These are phyloP conservation scores for Tinamus guttatus DNA, from an alignment of 2,113 vertebrate species.

Conservation along the genomic window DNA sequence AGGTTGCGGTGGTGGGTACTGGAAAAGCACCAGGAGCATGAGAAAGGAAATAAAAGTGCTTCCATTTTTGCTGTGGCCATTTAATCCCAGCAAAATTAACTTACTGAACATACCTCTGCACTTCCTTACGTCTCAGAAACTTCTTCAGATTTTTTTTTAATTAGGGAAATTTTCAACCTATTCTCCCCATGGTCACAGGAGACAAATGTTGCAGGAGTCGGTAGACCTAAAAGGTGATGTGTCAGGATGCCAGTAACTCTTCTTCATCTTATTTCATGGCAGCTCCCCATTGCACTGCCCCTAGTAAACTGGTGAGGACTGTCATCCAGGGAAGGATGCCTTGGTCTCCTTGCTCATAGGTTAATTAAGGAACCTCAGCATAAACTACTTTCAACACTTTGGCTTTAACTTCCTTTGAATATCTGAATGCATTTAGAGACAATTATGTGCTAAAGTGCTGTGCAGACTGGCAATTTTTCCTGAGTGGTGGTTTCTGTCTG, in stretches of 20 bases:
- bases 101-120: not conserved
- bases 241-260: not conserved
- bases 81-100: not conserved
- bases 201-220: not conserved
- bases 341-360: not conserved
- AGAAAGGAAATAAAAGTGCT: not conserved
- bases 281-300: not conserved
- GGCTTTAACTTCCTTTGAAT: not conserved
- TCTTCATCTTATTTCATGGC: not conserved
- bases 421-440: not conserved
- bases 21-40: not conserved
- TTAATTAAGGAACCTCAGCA: not conserved
- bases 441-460: not conserved
- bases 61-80: not conserved
- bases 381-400: not conserved
- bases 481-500: constrained; percentile 28
- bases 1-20: not conserved
- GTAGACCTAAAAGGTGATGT: not conserved
- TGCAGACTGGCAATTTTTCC: not conserved
- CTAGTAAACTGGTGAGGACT: not conserved
- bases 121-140: not conserved
- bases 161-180: not conserved
- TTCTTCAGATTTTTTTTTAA: not conserved
- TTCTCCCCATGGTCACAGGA: not conserved
- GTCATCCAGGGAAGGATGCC: rapidly evolving